Evolutionary conservation across 2,888 invertebrate species (phyloP), one percentile per base, ranked within the genome.

Genomic region (Heliconius charithonia): DNA sequence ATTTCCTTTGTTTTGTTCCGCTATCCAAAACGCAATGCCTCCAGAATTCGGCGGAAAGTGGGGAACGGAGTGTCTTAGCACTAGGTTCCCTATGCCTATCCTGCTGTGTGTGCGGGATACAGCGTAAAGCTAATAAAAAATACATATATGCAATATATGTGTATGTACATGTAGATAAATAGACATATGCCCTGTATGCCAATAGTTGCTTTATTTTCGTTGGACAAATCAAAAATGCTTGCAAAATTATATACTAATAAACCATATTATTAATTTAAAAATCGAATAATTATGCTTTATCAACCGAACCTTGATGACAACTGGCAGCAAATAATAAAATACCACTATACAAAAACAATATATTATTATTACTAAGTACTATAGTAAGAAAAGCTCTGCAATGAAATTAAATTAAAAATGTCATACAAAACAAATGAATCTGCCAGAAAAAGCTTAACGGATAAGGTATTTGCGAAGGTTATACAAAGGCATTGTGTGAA

Each of bases 341-440:
- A 22, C 32, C 13, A 73, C 32, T 62, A 25, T 13, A 25, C 2
- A 73, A 73, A 62, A 37, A 72, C 22, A 37, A 59, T 32, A 72
- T 22, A 59, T 59, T 37, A 56, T 59, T 59, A 59, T 45, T 45
- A 45, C 16, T 59, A 37, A 56, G n/a, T n/a, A n/a, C n/a, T 12
- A 29, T n/a, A 37, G 7, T n/a, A 37, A 71, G 51, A 4, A 59
- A 62, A 56, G 29, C 72, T 59, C 37, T 62, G 37, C 6, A 45
- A 74, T 63, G 37, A 41, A 74, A 74, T 63, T 75, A 79, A 79
- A 81, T 79, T 79, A 78, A 81, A 81, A 77, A 37, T 75, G 77
- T 81, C 77, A 77, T 66, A 66, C 51, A 62, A 71, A 76, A 78
- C 76, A 76, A 81, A 79, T 79, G 79, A 73, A 76, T 74, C 66